Conservation (phyloP, 2,797 vertebrate genomes). For the Spinus olivaceus region DNA sequence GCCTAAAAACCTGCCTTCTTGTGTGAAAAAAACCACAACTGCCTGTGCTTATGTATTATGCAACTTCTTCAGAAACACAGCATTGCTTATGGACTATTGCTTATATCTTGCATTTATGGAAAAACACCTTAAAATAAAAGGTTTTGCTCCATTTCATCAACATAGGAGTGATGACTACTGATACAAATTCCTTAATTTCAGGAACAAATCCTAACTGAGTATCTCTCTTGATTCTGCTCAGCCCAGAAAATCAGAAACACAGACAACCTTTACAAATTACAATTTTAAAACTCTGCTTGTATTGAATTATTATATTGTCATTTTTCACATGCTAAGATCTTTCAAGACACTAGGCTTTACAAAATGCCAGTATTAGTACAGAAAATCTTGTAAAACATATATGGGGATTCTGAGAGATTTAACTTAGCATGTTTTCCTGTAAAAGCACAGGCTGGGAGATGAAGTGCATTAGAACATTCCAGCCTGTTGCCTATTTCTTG, state of each 20-base stretch:
- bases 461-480: neutral
- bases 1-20: neutral
- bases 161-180: neutral
- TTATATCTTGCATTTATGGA: neutral
- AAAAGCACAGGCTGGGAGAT: neutral
- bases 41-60: neutral
- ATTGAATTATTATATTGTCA: neutral
- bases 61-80: neutral
- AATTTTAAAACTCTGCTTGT: neutral
- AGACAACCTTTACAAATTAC: neutral
- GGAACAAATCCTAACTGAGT: neutral
- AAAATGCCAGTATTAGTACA: neutral
- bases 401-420: neutral
- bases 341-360: neutral
- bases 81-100: neutral
- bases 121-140: neutral
- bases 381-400: neutral
- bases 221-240: neutral
- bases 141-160: neutral
- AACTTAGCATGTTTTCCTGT: neutral
- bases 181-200: neutral
- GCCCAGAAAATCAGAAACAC: neutral
- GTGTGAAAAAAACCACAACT: accelerated
- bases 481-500: neutral
- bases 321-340: neutral